Conservation (phyloP, 2,797 vertebrate species). For the Argyrosomus regius region DNA sequence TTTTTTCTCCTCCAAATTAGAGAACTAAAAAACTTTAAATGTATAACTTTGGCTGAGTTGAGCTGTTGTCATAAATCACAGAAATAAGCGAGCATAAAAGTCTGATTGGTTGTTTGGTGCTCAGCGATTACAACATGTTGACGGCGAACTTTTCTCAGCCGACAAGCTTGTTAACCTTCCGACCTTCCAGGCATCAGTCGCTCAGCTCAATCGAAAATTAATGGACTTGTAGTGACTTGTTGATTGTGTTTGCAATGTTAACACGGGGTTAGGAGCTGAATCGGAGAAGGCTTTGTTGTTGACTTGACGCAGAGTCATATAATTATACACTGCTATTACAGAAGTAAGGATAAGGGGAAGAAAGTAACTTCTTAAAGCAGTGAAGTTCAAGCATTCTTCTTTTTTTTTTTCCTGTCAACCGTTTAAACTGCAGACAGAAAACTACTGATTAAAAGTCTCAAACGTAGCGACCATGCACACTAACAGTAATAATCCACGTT, state of each 20-base stretch:
- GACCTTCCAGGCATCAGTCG: slow-evolving; percentile 29
- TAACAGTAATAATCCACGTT: not conserved
- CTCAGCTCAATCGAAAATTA: slow-evolving; percentile 33
- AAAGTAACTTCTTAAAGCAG: not conserved
- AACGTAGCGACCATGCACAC: too few species aligned
- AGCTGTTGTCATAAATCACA: slow-evolving; percentile 7
- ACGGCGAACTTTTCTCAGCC: slow-evolving; percentile 16
- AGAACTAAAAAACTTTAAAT: slow-evolving; percentile 2
- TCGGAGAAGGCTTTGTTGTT: not conserved
- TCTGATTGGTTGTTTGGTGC: slow-evolving; percentile 16
- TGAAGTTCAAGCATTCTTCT: not conserved
- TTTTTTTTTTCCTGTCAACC: not conserved
- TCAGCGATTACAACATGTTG: not conserved
- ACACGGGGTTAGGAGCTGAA: not conserved
- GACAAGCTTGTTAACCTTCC: slow-evolving; percentile 42
- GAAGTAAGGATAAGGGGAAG: not conserved
- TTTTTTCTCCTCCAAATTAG: not conserved
- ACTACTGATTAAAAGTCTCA: not conserved
- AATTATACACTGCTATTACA: not conserved
- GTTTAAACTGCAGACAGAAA: not conserved
- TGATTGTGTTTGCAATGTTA: slow-evolving; percentile 30
- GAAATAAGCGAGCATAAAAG: not conserved
- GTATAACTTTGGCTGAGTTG: not conserved
- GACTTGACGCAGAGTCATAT: slow-evolving; percentile 2
- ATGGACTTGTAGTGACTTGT: slow-evolving; percentile 32